Base-by-base conservation (phyloP, 2,113 vertebrate species). In the Aramus guarauna region DNA sequence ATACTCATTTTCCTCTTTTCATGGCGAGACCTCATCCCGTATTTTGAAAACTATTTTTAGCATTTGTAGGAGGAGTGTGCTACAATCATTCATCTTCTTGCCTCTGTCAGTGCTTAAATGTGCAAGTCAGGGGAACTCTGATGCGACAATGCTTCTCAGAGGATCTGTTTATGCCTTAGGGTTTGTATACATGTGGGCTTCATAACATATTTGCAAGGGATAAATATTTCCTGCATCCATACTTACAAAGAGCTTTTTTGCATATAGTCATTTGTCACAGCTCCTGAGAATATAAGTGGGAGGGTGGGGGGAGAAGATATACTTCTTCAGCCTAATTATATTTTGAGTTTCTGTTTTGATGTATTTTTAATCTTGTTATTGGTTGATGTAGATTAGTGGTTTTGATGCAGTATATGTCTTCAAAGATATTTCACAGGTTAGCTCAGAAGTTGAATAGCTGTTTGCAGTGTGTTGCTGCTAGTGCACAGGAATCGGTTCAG, bases 331-430 rank as follows among this genome's bases (percentile, higher is more conserved):
- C 76, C 77, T 94, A 67, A 93, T 91, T 80, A 68, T 39, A 55
- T 86, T 93, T 67, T 59, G 53, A 85, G 12, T 71, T 94, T 78
- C 15, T 41, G 73, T 86, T 97, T 95, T 90, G 92, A 95, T 94
- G 86, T 85, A 85, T 91, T 88, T 36, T 95, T 84, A 78, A 82
- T 89, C 36, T 73, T 55, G 36, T 36, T 84, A 59, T 90, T 80
- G 34, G 48, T 55, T 85, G 59, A 86, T 81, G 75, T 82, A 41
- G 37, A 86, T 76, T 53, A 43, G 67, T 82, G 24, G 34, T 68
- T 96, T 84, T 95, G 88, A 80, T 96, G 77, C 26, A 55, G 9
- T 62, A 15, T 71, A 41, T 60, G 37, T 66, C 93, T 95, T 95
- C 85, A 95, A 92, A 95, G 80, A 24, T 56, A 72, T 36, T 92